Percentiles rank a stretch among this genome's conserved stretches.
phyloP scores from a whole-genome alignment of 2,113 vertebrate species.

The Misgurnus anguillicaudatus region DNA sequence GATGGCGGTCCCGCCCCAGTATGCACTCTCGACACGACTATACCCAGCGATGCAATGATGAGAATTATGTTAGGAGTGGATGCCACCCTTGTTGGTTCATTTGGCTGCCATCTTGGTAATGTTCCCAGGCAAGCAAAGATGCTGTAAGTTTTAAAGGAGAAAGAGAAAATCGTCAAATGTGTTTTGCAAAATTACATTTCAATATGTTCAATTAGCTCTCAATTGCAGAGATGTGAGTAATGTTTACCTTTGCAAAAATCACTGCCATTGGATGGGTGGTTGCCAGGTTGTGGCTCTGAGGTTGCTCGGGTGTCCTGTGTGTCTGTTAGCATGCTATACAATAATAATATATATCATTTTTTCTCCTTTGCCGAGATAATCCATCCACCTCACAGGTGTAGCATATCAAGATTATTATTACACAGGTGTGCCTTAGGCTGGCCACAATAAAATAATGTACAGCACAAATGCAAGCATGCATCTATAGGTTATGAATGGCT shows the following conservation, averaged over 20 bases:
- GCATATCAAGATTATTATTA: too few relatives aligned
- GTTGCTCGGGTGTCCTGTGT: too few relatives aligned
- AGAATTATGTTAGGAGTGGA: slow-evolving; percentile 22
- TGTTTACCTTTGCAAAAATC: not conserved
- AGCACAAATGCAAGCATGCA: not conserved
- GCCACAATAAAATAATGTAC: too few relatives aligned
- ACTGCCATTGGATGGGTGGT: not conserved
- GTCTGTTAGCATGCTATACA: too few relatives aligned
- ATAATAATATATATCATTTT: too few relatives aligned
- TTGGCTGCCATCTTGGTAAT: not conserved
- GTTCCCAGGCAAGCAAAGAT: not conserved
- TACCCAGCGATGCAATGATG: slow-evolving; percentile 37
- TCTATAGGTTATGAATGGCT: slow-evolving; percentile 31
- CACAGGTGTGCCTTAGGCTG: too few relatives aligned
- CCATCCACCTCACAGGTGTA: too few relatives aligned
- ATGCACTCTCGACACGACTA: slow-evolving; percentile 55
- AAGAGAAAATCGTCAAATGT: not conserved
- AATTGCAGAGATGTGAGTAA: too few relatives aligned
- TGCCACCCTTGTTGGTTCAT: not conserved
- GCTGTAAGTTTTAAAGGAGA: not conserved
- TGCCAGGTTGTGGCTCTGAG: too few relatives aligned
- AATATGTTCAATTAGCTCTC: too few relatives aligned
- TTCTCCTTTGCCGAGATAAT: not conserved
- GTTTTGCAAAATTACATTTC: not conserved
- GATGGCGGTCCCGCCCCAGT: slow-evolving; percentile 57